Conservation (phyloP, 2,113 vertebrate species). For the Cariama cristata region DNA sequence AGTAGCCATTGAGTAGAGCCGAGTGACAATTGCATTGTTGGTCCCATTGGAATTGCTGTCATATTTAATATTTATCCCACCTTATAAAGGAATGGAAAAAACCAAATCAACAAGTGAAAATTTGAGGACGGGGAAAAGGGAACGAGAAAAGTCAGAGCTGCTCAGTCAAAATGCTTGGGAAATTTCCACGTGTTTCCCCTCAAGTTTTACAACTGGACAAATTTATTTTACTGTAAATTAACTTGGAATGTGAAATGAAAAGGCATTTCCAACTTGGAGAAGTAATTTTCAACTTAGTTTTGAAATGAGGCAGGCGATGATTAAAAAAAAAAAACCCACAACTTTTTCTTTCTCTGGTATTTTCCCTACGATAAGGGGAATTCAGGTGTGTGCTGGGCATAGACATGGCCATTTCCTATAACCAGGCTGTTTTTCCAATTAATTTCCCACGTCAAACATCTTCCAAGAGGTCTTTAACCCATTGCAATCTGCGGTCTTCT, state of each 20-base stretch:
- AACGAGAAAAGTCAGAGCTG: neutral
- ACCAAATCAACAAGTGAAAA: neutral
- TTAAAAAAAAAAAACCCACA: neutral
- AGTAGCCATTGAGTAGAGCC: neutral
- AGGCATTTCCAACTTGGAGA: neutral
- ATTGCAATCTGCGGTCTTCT: neutral
- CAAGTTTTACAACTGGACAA: neutral
- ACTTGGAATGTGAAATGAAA: neutral
- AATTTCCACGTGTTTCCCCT: conserved; percentile 6
- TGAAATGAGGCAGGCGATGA: neutral
- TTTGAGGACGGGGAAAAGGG: neutral
- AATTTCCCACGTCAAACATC: neutral
- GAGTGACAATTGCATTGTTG: neutral
- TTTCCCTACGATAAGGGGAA: neutral
- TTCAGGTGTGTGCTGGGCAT: neutral
- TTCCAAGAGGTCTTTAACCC: neutral
- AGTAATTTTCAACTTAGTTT: conserved; percentile 11
- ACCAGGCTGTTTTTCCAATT: neutral
- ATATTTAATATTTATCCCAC: conserved; percentile 6
- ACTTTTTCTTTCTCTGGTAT: neutral
- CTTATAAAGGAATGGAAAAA: neutral
- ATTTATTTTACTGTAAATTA: conserved; percentile 3
- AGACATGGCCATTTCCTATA: neutral
- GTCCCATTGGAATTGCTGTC: neutral
- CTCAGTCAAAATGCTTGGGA: neutral